A percentile compares a stretch with the other conserved stretches of the same genome.
phyloP scores from a whole-genome alignment of 2,888 invertebrate species.

The Pollenia angustigena region DNA sequence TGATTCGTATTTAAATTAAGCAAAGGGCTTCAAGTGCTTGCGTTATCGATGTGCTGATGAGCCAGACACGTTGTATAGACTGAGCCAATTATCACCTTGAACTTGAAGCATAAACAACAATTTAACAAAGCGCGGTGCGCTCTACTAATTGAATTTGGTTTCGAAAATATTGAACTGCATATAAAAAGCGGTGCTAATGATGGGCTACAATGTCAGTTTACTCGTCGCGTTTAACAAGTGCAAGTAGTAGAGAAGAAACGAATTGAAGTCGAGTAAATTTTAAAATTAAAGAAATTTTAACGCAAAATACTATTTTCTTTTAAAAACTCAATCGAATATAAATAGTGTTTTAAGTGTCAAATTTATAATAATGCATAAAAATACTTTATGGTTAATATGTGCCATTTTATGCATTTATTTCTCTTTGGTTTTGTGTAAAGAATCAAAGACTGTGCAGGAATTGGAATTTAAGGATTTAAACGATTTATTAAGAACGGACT shows the following conservation, averaged over 20 bases:
- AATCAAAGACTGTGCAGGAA: constrained; percentile 60
- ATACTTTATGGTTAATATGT: constrained; percentile 77
- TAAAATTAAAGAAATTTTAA: not conserved
- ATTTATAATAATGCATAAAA: constrained; percentile 78
- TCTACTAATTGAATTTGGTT: not conserved
- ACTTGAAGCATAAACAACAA: constrained; percentile 64
- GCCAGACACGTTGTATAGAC: constrained; percentile 64
- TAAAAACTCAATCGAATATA: constrained; percentile 5
- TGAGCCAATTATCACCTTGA: constrained; percentile 75
- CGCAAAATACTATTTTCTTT: not conserved
- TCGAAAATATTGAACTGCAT: constrained; percentile 51
- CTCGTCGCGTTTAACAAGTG: constrained; percentile 34
- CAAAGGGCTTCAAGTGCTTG: constrained; percentile 7
- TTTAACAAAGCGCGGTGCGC: not conserved
- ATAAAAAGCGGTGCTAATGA: constrained; percentile 61
- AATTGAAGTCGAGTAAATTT: not conserved
- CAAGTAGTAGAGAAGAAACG: constrained; percentile 19
- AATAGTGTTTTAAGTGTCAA: not conserved
- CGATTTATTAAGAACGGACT: constrained; percentile 65
- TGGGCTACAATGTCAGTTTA: constrained; percentile 46
- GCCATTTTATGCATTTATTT: constrained; percentile 78
- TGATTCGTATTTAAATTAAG: not conserved
- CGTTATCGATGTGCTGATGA: constrained; percentile 67
- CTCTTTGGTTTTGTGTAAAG: constrained; percentile 78
- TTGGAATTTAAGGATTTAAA: constrained; percentile 30